Base-by-base conservation (phyloP, 2,113 vertebrate genomes). In the Rutilus rutilus region DNA sequence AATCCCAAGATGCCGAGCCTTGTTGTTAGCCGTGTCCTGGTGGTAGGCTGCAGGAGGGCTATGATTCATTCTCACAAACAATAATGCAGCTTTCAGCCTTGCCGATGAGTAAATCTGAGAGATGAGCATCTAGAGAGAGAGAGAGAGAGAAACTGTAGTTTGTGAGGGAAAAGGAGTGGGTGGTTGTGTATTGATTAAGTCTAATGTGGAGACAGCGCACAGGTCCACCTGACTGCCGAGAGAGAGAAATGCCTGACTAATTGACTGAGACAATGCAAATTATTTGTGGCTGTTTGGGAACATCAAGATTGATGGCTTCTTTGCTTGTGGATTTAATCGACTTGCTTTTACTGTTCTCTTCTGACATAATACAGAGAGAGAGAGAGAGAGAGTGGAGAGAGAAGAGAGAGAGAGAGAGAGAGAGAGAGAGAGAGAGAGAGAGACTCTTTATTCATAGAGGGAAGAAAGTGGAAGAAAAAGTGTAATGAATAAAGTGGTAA, bases 191-290 rank as follows among this genome's bases (percentile, higher is more conserved):
- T 92, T 91, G 91, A 92, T 92, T 90, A 90, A 36, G 60, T 69
- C 47, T 92, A 92, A 92, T 91, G 87, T 90, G 83, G 74, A 86
- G 82, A 77, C 85, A 54, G 65, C 78, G 65, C 57, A 82, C n/a
- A 60, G 59, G 74, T 67, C 83, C 85, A 77, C 69, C 69, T 62
- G 79, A 79, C 54, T 57, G 83, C 50, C 50, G 65, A 84, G 59
- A 74, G 60, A 91, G 91, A 90, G 86, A 84, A 91, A 92, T 91
- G 84, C 86, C 57, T 86, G 84, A 88, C 85, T 92, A 93, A 93
- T 92, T 91, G 90, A 90, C 77, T 91, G 91, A 92, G 92, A 93
- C 91, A 92, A 91, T 91, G 91, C 89, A 93, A 93, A 93, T 92
- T 90, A 92, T 92, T 91, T 93, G 91, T 89, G 88, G 87, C 89